Percentiles rank a stretch among this genome's conserved stretches.
These are phyloP conservation scores for Plectrocnemia conspersa DNA, from an alignment of 1,140 invertebrate species.

Conservation along the genomic window DNA sequence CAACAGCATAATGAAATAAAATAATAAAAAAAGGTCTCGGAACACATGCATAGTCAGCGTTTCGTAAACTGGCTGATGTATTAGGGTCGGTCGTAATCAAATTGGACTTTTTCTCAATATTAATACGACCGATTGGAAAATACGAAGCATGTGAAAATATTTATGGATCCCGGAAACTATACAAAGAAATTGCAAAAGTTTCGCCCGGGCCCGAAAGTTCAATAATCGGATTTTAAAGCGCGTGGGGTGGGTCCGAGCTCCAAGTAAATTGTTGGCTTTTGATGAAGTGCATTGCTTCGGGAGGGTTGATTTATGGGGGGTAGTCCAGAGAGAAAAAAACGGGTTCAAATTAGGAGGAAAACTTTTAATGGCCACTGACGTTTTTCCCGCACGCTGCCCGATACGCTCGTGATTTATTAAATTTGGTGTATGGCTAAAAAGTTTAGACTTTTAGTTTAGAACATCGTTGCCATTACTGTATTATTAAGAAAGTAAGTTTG, in stretches of 20 bases:
- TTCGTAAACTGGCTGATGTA: background rate
- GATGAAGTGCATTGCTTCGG: conserved; percentile 14
- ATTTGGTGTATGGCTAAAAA: background rate
- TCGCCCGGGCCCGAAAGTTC: conserved; percentile 4
- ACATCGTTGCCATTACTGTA: background rate
- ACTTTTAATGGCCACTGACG: conserved; percentile 12
- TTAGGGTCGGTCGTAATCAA: background rate
- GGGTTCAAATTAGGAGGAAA: conserved; percentile 2
- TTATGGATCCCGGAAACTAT: conserved; percentile 12
- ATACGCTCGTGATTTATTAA: background rate
- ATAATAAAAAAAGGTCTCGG: background rate
- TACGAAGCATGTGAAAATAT: conserved; percentile 2
- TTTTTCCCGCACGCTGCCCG: background rate
- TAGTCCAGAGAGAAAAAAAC: conserved; percentile 2
- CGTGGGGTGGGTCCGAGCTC: background rate
- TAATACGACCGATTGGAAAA: background rate
- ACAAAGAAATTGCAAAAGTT: conserved; percentile 11
- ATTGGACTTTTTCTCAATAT: background rate
- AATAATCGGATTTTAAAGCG: conserved; percentile 14
- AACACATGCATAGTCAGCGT: background rate
- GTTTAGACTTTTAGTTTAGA: background rate
- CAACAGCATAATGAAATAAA: background rate
- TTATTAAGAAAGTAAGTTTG: background rate
- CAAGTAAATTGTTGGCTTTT: conserved; percentile 13
- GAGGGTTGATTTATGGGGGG: background rate